Evolutionary conservation across 2,888 invertebrate species (phyloP).

Genomic region (Plebejus melissa): DNA sequence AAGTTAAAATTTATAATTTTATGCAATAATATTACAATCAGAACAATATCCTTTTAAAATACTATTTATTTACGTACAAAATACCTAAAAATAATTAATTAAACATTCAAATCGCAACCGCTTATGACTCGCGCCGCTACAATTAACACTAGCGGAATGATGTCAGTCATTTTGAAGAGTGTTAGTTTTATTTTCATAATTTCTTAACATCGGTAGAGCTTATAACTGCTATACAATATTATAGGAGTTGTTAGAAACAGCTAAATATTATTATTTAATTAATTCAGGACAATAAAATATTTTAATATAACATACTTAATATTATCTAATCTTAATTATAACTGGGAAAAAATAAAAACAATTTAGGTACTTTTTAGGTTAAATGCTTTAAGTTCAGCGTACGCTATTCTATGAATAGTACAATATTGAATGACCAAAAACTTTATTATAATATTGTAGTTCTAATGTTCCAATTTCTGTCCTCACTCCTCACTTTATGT

Average conservation of each 20-base stretch:
- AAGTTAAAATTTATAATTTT: too few relatives aligned
- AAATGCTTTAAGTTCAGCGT: too few relatives aligned
- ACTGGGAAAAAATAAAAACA: too few relatives aligned
- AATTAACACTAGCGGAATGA: conserved; percentile 32
- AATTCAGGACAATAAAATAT: too few relatives aligned
- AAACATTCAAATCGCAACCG: neutral
- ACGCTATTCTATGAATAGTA: neutral
- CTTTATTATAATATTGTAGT: neutral
- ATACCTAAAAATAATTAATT: neutral
- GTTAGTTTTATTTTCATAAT: conserved; percentile 38
- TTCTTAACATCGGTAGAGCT: conserved; percentile 33
- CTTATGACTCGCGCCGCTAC: conserved; percentile 24
- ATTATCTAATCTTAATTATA: too few relatives aligned
- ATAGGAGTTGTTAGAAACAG: neutral
- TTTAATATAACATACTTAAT: too few relatives aligned
- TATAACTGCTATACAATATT: too few relatives aligned
- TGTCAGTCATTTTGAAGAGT: conserved; percentile 37
- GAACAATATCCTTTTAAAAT: too few relatives aligned
- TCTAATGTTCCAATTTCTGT: neutral
- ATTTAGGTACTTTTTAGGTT: too few relatives aligned
- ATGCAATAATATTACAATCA: too few relatives aligned
- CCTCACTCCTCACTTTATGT: neutral
- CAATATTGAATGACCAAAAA: neutral
- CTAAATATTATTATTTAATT: too few relatives aligned
- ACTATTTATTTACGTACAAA: neutral